A percentile compares a stretch with the other conserved stretches of the same genome.
These are phyloP conservation scores for Laticauda colubrina DNA, from an alignment of 2,113 vertebrate species.

Conservation along the genomic window DNA sequence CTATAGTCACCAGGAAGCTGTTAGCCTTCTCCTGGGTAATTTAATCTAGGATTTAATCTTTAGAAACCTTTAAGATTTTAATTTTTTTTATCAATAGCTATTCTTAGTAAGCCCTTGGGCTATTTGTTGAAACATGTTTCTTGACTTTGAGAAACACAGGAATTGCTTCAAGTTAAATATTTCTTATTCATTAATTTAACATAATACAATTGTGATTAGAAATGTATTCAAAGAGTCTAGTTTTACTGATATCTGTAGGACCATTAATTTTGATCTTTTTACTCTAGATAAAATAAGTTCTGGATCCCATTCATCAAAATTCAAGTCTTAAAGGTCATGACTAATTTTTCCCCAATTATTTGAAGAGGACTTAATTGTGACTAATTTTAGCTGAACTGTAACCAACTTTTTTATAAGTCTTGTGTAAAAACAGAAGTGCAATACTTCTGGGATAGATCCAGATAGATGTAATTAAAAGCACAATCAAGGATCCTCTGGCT, in stretches of 20 bases:
- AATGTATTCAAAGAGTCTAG: neutral
- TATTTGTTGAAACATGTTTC: neutral
- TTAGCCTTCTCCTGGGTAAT: neutral
- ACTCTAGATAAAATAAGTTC: neutral
- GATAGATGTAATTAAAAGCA: slow-evolving; percentile 8
- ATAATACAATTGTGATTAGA: neutral
- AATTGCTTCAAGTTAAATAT: neutral
- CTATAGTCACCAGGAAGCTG: neutral
- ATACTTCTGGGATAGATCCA: neutral
- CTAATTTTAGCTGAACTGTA: neutral
- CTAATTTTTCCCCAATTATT: neutral
- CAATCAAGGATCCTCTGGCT: neutral
- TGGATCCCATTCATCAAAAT: neutral
- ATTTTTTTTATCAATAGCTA: neutral
- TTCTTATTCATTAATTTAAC: neutral
- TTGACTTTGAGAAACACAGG: neutral
- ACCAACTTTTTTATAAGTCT: neutral
- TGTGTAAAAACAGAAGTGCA: neutral
- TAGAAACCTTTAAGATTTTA: neutral
- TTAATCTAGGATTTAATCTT: neutral
- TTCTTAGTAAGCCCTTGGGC: neutral
- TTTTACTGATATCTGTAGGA: neutral
- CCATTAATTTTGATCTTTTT: neutral
- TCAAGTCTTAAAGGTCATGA: neutral
- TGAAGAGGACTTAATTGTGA: neutral